Percentiles rank a stretch among this genome's conserved stretches.
Evolutionary conservation across 2,797 vertebrate species (phyloP).

Genomic region (Carcharodon carcharias): DNA sequence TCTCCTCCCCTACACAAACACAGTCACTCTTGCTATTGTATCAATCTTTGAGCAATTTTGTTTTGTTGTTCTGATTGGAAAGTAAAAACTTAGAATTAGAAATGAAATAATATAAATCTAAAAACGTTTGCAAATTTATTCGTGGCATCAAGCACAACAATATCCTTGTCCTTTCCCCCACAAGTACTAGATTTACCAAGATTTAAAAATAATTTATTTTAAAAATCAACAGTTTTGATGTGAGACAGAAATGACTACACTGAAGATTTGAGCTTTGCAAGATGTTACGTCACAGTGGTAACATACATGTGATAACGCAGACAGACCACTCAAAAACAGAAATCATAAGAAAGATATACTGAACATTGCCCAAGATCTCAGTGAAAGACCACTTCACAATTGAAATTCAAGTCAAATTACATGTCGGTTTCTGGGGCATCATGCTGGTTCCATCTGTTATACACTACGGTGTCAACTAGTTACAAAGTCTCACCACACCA

Average conservation of each 20-base stretch:
- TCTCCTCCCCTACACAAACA: neutral
- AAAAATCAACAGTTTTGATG: neutral
- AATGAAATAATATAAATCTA: neutral
- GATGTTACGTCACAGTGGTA: neutral
- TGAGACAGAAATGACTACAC: neutral
- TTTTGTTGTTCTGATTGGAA: neutral
- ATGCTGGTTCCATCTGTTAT: conserved; percentile 6
- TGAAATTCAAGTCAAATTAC: neutral
- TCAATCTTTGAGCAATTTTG: neutral
- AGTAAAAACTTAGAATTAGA: neutral
- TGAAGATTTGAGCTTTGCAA: neutral
- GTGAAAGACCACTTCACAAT: neutral
- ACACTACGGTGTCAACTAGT: neutral
- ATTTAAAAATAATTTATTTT: neutral
- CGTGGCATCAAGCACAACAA: neutral
- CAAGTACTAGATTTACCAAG: neutral
- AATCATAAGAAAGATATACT: neutral
- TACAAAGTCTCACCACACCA: neutral
- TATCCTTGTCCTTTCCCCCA: neutral
- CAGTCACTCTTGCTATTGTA: neutral
- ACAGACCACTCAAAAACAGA: neutral
- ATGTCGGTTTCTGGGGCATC: neutral
- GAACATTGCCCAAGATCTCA: neutral
- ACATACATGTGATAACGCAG: neutral
- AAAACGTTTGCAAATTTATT: neutral